Base-by-base conservation (phyloP, 1,140 invertebrate genomes). In the Diachasma alloeum region DNA sequence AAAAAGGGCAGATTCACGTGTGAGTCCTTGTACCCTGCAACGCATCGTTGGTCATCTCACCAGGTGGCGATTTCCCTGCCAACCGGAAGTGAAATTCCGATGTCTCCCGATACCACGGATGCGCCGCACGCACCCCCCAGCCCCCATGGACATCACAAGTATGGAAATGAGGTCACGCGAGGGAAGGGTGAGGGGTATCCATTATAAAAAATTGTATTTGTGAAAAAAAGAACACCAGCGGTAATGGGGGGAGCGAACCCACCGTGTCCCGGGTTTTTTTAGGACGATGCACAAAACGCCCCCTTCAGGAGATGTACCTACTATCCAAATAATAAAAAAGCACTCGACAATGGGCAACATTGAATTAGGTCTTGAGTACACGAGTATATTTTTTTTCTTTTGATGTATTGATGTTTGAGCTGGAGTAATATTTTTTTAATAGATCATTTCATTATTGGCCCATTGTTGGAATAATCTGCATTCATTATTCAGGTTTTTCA, bases 111-210 rank as follows among this genome's bases (percentile, higher is more conserved):
- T 56, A 69, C 42, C 44, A 70, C 24, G 39, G 37, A 24, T 56
- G 31, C 56, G 24, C 39, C 6, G n/a, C 56, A 44, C 39, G 63
- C 59, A 72, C 48, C 24, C 37, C 77, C 80, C 74, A 74, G 13
- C 26, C 4, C 36, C 9, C 37, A 5, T 24, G 31, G 2, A 5
- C 46, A 75, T 70, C 69, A 46, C 4, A 59, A 79, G 73, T 76
- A 85, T 87, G 85, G 82, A 85, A 87, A 87, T 85, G 82, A 85
- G 84, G 79, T 86, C 76, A 82, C 84, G 82, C 78, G 78, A 80
- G 76, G 76, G 74, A 73, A 67, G 2, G 42, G 42, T 39, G 67
- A 71, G 70, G 68, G 44, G 53, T 63, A 66, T 9, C 17, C 13
- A 19, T 39, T 19, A 26, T 53, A 70, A 75, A 78, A 72, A 80